Base-by-base conservation (phyloP, 1,140 invertebrate species). In the Ctenoplectra terminalis region DNA sequence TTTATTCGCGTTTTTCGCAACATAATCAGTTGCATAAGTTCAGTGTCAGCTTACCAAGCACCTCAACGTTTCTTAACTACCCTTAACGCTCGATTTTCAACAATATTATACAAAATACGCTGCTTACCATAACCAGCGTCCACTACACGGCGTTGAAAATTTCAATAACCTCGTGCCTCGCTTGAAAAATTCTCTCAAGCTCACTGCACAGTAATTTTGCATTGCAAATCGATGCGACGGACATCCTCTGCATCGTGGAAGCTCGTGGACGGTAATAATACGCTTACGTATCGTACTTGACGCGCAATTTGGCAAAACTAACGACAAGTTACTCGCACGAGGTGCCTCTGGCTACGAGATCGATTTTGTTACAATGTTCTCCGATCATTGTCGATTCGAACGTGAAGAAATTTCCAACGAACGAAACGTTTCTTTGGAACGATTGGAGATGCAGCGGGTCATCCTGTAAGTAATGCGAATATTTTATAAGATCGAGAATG, bases 261-360 rank as follows among this genome's bases (percentile, higher is more conserved):
- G 11, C n/a, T 40, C 17, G 13, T n/a, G 8, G 61, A 64, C 37
- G 17, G 34, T 72, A 72, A 40, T 72, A 56, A 72, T n/a, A 56
- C 17, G n/a, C n/a, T 56, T 26, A 43, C 15, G n/a, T 70, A 52
- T 50, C 26, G 7, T 70, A 52, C 67, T 70, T 56, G 26, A 72
- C 37, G 37, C 52, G 37, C 26, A 71, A 54, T 54, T 71, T 71
- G 34, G 48, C n/a, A 71, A 48, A 56, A 71, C 52, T 56, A 71
- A 71, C 50, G n/a, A 40, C 52, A 40, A 56, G 52, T 56, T 71
- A 26, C 9, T 56, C 37, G 9, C 50, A 56, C 26, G 20, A 26
- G 1, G 6, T 29, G 52, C 52, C 37, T 23, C 3, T 11, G 26
- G 34, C 17, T 72, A 40, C 11, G 26, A 7, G 43, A 8, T 67